Base-by-base conservation (phyloP, 2,888 invertebrate species). In the Caenorhabditis zanzibari region DNA sequence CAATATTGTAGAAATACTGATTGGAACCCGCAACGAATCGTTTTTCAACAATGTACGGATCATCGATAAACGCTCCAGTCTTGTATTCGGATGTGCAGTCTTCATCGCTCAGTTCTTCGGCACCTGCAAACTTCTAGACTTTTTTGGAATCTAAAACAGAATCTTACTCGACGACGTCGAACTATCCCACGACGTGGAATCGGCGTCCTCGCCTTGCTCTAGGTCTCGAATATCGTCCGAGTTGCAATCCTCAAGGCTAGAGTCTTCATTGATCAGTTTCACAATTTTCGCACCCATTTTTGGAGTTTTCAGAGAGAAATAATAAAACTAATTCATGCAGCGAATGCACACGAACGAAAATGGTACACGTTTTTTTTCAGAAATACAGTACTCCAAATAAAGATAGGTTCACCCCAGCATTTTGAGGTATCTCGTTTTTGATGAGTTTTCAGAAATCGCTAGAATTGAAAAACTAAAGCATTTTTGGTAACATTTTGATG, bases 201-300 rank as follows among this genome's bases (percentile, higher is more conserved):
- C 69, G 1, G 19, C 16, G 1, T 56, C 35, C 19, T 35, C 72
- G n/a, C 72, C 71, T 22, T 19, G 22, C 69, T 77, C 77, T 52
- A 59, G 3, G 19, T 52, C 52, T 52, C 54, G 7, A 6, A 38
- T 38, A 35, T 54, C 54, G 19, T 54, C 68, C 5, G 28, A 22
- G 16, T 63, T 52, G 9, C 38, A 14, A 2, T 41, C 66, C 19
- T 63, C 71, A 2, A 59, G 19, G n/a, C 12, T 35, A 54, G 59
- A 52, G 52, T 35, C 52, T 10, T 77, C 77, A 35, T 52, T 47
- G 41, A 77, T 44, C 19, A 77, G 54, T 56, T 77, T 77, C 1
- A 52, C 69, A 54, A 77, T 56, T 41, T 41, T 52, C 16, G 77
- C 77, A 19, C 77, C 77, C 77, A 77, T 77, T 63, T 69, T 52